These are phyloP conservation scores for Blastobasis lacticolella DNA, from an alignment of 2,888 invertebrate species.

Conservation along the genomic window DNA sequence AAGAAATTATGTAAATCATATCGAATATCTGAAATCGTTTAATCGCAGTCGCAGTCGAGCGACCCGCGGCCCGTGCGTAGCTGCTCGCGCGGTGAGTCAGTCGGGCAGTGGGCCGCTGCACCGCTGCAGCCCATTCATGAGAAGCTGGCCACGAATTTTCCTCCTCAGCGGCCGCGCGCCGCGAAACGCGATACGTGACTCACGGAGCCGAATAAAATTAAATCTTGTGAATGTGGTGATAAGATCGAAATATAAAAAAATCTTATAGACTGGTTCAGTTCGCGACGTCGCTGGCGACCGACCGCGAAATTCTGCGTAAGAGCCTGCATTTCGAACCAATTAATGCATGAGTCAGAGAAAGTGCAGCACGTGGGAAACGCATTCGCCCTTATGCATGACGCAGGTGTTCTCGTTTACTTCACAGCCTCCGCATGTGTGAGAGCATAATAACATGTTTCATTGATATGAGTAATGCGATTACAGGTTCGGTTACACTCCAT, in stretches of 20 bases:
- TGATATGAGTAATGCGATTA: too few species aligned
- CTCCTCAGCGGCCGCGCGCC: conserved; percentile 11
- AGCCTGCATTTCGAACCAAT: conserved; percentile 28
- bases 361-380: conserved; percentile 14
- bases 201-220: not conserved
- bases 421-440: too few species aligned
- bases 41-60: too few species aligned
- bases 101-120: conserved; percentile 48
- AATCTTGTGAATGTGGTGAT: not conserved
- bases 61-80: not conserved
- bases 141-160: conserved; percentile 21
- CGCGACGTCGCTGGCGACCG: not conserved
- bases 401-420: too few species aligned
- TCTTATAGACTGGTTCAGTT: not conserved
- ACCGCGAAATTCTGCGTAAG: conserved; percentile 38
- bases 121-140: conserved; percentile 4
- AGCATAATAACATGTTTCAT: too few species aligned
- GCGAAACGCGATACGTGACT: not conserved
- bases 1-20: conserved; percentile 7
- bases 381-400: too few species aligned
- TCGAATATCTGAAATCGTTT: too few species aligned
- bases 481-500: too few species aligned
- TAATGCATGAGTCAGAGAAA: conserved; percentile 32
- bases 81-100: conserved; percentile 35
- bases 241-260: too few species aligned